Evolutionary conservation across 53 echinoderm and acorn worm species (phyloP).

Genomic region (Luidia sarsii): DNA sequence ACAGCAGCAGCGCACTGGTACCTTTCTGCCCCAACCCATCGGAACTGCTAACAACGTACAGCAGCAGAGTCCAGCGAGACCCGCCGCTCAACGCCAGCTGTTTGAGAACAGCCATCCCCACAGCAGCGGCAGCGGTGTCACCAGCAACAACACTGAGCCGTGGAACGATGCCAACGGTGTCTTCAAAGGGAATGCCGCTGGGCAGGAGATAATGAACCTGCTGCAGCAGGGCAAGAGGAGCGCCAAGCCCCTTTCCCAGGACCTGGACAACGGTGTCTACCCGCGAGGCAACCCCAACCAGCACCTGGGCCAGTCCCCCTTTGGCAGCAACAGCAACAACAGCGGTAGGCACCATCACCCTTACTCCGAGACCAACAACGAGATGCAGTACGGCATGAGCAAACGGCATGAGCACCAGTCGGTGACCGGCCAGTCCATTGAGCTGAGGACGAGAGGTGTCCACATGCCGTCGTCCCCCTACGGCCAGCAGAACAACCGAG

Average conservation of each 20-base stretch:
- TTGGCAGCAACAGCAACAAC: not conserved
- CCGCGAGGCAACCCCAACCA: not conserved
- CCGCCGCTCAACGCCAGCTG: conserved; percentile 14
- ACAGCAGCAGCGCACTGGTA: conserved; percentile 8
- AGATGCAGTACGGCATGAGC: conserved; percentile 16
- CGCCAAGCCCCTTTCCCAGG: conserved; percentile 25
- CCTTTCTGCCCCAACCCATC: conserved; percentile 16
- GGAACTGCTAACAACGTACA: conserved; percentile 21
- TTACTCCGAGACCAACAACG: conserved; percentile 16
- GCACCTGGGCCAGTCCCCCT: conserved; percentile 8
- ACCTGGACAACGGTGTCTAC: not conserved
- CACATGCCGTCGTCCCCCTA: conserved; percentile 23
- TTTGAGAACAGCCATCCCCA: conserved; percentile 26
- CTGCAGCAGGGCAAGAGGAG: conserved; percentile 39
- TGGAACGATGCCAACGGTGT: conserved; percentile 36
- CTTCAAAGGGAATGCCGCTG: conserved; percentile 42
- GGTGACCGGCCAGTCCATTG: conserved; percentile 34
- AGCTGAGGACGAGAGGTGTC: conserved; percentile 24
- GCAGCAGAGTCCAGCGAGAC: conserved; percentile 2
- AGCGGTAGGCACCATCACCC: not conserved
- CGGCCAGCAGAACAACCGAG: conserved; percentile 33
- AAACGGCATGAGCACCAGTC: conserved; percentile 34
- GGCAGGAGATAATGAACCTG: conserved; percentile 41
- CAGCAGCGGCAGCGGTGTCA: not conserved
- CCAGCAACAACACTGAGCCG: not conserved